Evolutionary conservation across 2,888 invertebrate genomes (phyloP).

Genomic region (Athalia circularis): DNA sequence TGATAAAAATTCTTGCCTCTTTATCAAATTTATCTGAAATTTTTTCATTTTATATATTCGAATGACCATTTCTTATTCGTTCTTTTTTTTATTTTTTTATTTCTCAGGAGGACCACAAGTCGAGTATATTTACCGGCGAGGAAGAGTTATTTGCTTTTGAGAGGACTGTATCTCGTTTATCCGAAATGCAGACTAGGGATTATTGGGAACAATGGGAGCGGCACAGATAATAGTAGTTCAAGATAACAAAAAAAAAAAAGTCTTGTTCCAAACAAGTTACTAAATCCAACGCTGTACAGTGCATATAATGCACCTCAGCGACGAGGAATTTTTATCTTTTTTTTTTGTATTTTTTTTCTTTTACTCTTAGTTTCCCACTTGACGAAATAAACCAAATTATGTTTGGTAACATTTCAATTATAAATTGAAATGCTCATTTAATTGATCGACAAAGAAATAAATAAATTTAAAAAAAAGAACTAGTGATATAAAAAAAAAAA

Average conservation of each 20-base stretch:
- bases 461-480: no score
- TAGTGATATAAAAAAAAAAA: no score
- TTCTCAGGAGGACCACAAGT: slow-evolving; percentile 83
- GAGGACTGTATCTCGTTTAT: slow-evolving; percentile 92
- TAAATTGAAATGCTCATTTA: no score
- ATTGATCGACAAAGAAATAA: no score
- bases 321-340: not conserved
- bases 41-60: not conserved
- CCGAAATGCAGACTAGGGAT: slow-evolving; percentile 96
- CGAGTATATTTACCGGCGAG: slow-evolving; percentile 97
- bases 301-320: no score
- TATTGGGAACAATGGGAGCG: slow-evolving; percentile 92
- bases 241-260: slow-evolving; percentile 12
- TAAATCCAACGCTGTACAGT: not conserved
- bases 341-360: not conserved
- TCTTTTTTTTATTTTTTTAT: slow-evolving; percentile 47
- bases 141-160: slow-evolving; percentile 99
- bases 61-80: slow-evolving; percentile 13
- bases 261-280: slow-evolving; percentile 21
- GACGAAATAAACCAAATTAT: not conserved
- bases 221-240: slow-evolving; percentile 59
- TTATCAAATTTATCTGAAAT: not conserved
- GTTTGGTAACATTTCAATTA: not conserved
- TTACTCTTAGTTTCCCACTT: not conserved
- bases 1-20: not conserved